These are phyloP conservation scores for Danio albolineatus DNA, from an alignment of 2,797 vertebrate species.

Conservation along the genomic window DNA sequence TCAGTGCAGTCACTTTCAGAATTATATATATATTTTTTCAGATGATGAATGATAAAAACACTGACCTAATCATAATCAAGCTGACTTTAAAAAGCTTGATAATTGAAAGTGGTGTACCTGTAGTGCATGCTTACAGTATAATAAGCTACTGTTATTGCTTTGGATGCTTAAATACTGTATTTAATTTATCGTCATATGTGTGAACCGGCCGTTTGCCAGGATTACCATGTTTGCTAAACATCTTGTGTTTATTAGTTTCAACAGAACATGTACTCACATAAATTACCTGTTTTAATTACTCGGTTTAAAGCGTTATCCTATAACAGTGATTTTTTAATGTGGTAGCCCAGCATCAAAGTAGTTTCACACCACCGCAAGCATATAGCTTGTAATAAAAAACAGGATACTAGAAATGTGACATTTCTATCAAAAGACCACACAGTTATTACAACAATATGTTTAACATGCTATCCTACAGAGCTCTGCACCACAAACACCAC, in stretches of 20 bases:
- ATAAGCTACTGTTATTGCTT: not conserved
- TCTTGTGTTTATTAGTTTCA: not conserved
- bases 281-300: not conserved
- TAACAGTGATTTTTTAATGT: not conserved
- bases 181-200: not conserved
- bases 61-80: not conserved
- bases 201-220: not conserved
- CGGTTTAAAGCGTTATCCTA: not conserved
- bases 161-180: not conserved
- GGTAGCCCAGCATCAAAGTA: not conserved
- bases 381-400: constrained; percentile 30
- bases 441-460: constrained; percentile 23
- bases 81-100: not conserved
- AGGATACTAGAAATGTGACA: not conserved
- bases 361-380: not conserved
- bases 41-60: not conserved
- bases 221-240: not conserved
- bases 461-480: constrained; percentile 13
- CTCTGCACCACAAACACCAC: constrained; percentile 16
- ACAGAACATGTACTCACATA: not conserved
- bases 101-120: not conserved
- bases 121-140: not conserved
- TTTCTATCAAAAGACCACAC: constrained; percentile 29
- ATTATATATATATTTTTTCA: not conserved
- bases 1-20: no score